These are phyloP conservation scores for Alauda arvensis DNA, from an alignment of 2,797 vertebrate species.

Conservation along the genomic window DNA sequence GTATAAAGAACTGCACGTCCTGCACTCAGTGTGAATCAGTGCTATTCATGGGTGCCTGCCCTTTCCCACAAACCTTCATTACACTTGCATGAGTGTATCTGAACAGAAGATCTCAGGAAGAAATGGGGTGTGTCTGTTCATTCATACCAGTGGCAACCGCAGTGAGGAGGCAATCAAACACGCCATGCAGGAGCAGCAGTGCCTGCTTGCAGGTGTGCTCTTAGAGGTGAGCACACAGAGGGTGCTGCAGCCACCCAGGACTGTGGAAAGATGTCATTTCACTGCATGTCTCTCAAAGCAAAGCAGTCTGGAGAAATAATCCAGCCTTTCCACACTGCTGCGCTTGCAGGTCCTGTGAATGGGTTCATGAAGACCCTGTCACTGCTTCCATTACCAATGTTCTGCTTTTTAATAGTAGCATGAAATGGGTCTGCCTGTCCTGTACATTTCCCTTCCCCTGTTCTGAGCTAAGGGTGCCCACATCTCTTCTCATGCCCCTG, in stretches of 20 bases:
- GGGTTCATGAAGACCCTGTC: not conserved
- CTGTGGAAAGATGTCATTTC: not conserved
- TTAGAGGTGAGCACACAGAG: not conserved
- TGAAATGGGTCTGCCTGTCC: not conserved
- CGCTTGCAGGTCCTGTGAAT: not conserved
- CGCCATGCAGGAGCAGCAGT: not conserved
- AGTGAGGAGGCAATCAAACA: not conserved
- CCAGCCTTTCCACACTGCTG: not conserved
- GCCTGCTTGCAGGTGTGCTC: not conserved
- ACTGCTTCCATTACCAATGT: not conserved
- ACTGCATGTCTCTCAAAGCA: not conserved
- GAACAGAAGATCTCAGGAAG: slow-evolving; percentile 19
- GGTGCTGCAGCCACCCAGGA: not conserved
- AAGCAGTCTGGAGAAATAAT: not conserved
- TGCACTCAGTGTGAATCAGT: not conserved
- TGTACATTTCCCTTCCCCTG: not conserved
- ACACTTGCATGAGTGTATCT: not conserved
- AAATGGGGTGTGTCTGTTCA: not conserved
- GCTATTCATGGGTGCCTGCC: not conserved
- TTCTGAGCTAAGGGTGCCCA: not conserved
- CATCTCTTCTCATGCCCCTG: not conserved
- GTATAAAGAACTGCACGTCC: not conserved
- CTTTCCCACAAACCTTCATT: slow-evolving; percentile 28
- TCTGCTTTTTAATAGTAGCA: fast-evolving
- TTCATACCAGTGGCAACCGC: not conserved